Percentiles rank a stretch among this genome's conserved stretches.
Evolutionary conservation across 2,888 invertebrate genomes (phyloP).

Genomic region (Caenorhabditis angaria): DNA sequence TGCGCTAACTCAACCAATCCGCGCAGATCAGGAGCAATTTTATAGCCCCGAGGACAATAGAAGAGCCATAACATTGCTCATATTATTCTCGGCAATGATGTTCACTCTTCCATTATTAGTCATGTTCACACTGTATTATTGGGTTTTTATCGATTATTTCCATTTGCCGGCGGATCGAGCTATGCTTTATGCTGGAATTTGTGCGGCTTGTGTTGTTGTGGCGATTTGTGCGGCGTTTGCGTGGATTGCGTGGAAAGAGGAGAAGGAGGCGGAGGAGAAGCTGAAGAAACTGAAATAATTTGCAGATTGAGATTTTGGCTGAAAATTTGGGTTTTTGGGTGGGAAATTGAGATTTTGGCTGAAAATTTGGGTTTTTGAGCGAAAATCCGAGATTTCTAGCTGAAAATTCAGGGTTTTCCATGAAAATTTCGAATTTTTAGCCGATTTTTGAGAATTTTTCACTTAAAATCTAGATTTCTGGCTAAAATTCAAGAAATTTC

Average conservation of each 20-base stretch:
- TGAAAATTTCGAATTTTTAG: too few species aligned
- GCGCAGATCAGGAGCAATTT: constrained; percentile 51
- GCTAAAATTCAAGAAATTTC: too few species aligned
- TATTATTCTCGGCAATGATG: constrained; percentile 62
- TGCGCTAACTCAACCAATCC: constrained; percentile 36
- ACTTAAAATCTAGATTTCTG: too few species aligned
- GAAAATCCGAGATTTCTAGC: too few species aligned
- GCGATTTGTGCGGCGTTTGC: constrained; percentile 59
- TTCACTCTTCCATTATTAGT: constrained; percentile 60
- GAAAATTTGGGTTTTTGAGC: too few species aligned
- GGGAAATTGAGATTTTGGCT: too few species aligned
- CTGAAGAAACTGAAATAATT: constrained; percentile 29
- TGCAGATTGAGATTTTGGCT: constrained; percentile 7
- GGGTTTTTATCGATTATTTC: constrained; percentile 60
- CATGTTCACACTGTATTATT: constrained; percentile 63
- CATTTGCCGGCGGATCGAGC: constrained; percentile 52
- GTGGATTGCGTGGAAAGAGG: constrained; percentile 63
- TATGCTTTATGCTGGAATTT: constrained; percentile 61
- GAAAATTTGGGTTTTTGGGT: neutral
- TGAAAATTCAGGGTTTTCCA: too few species aligned
- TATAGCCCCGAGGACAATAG: constrained; percentile 43
- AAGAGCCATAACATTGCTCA: constrained; percentile 52
- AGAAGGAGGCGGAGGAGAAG: constrained; percentile 53
- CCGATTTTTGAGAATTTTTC: too few species aligned
- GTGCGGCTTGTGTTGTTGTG: constrained; percentile 49